Evolutionary conservation across 2,888 invertebrate species (phyloP).

Genomic region (Bombylius major): DNA sequence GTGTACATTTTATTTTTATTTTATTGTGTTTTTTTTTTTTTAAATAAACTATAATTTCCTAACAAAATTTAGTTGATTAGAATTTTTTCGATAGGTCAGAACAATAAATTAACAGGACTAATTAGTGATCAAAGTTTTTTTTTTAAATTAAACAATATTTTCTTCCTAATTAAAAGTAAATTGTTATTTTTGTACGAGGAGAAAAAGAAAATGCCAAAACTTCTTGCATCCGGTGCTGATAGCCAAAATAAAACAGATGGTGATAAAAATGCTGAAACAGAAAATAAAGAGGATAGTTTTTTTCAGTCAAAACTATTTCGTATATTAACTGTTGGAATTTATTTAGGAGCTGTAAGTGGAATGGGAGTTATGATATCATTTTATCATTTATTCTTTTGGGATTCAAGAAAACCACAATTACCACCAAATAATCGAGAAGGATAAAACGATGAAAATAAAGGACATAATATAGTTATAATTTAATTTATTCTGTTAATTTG

Average conservation of each 20-base stretch:
- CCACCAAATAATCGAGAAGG: slow-evolving; percentile 25
- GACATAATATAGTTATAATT: too few relatives aligned
- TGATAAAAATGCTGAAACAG: not conserved
- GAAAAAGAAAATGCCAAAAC: not conserved
- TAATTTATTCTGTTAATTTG: too few relatives aligned
- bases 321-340: slow-evolving; percentile 26
- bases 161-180: not conserved
- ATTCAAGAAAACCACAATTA: slow-evolving; percentile 32
- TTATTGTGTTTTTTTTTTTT: too few relatives aligned
- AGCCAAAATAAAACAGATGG: not conserved
- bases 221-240: not conserved
- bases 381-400: slow-evolving; percentile 33
- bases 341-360: slow-evolving; percentile 31
- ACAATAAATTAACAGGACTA: too few relatives aligned
- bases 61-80: too few relatives aligned
- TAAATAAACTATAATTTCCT: too few relatives aligned
- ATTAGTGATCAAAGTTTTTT: too few relatives aligned
- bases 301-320: slow-evolving; percentile 30
- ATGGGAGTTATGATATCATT: slow-evolving; percentile 30
- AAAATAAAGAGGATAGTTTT: slow-evolving; percentile 18
- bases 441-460: too few relatives aligned
- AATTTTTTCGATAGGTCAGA: too few relatives aligned
- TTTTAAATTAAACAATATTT: too few relatives aligned
- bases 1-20: too few relatives aligned
- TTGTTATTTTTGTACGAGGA: not conserved